Evolutionary conservation across 2,113 vertebrate genomes (phyloP), one percentile per base, ranked within the genome.

Genomic region (Lasiurus cinereus): DNA sequence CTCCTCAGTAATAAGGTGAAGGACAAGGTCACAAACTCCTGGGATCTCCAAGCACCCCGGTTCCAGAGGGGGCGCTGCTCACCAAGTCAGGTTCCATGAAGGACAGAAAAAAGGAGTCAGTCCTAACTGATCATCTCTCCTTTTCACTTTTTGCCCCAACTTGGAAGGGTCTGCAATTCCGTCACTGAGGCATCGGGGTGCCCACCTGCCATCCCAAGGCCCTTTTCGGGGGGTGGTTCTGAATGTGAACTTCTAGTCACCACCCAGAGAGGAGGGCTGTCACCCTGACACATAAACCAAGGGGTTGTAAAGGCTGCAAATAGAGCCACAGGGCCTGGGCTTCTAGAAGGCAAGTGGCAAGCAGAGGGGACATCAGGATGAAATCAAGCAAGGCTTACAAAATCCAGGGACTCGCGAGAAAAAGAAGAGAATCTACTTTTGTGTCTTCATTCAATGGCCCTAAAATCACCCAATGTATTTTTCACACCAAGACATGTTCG

Each of bases 241-340:
- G 52, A n/a, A 69, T 50, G 2, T 2, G 70, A 76, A 52, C 3
- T 22, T 73, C 33, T 6, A 16, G 36, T 52, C 95, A 70, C 4
- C 8, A 19, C 19, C 72, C 72, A 82, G 54, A 86, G 5, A 31
- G 0, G 13, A 83, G 52, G 43, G 74, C 77, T 33, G 1, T 13
- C 4, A 2, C 9, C 50, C 31, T 1, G 1, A 33, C 0, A 50
- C 8, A 48, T 19, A 64, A 24, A 33, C 13, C 8, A 54, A 56
- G 31, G 27, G 16, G 8, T 2, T 19, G 31, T 13, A 22, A 36
- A 8, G 24, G 21, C 43, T 29, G 24, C 43, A 76, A 27, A n/a
- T 0, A 6, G n/a, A 90, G 48, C 18, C 29, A 31, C 21, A 46
- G 13, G 39, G 36, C 59, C 67, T 54, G 31, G 33, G 33, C 11